A percentile compares a stretch with the other conserved stretches of the same genome.
These are phyloP conservation scores for Diceros bicornis DNA, from an alignment of 2,797 vertebrate species.

Conservation along the genomic window DNA sequence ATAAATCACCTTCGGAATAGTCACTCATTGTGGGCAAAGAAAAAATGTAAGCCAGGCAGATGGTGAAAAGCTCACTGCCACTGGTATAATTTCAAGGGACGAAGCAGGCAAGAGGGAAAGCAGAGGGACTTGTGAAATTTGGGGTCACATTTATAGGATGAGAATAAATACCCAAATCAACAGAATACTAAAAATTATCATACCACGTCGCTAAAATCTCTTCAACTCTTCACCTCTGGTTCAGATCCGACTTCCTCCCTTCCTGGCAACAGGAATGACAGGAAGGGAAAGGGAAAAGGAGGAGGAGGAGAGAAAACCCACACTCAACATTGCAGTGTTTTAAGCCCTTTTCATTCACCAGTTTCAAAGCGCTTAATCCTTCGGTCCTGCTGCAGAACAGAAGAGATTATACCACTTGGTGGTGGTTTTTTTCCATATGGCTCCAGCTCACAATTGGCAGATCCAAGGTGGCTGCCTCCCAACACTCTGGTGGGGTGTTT, in stretches of 20 bases:
- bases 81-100: not conserved
- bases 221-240: not conserved
- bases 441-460: slow-evolving; percentile 41
- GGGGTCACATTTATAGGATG: not conserved
- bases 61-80: not conserved
- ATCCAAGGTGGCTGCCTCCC: not conserved
- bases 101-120: not conserved
- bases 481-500: slow-evolving; percentile 53
- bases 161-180: not conserved
- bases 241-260: slow-evolving; percentile 36
- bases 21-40: slow-evolving; percentile 50
- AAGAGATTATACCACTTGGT: not conserved
- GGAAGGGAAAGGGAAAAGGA: not conserved
- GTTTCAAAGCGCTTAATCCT: slow-evolving; percentile 14
- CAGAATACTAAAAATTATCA: not conserved
- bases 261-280: not conserved
- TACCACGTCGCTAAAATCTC: slow-evolving; percentile 27
- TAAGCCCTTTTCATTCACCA: slow-evolving; percentile 49
- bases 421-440: slow-evolving; percentile 11
- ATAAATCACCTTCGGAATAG: slow-evolving; percentile 62
- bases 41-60: slow-evolving; percentile 58
- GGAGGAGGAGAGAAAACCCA: not conserved
- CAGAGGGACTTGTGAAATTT: fast-evolving
- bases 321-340: not conserved
- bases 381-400: not conserved